These are phyloP conservation scores for Trachelipus rathkii DNA, from an alignment of 1,140 invertebrate species.

Conservation along the genomic window DNA sequence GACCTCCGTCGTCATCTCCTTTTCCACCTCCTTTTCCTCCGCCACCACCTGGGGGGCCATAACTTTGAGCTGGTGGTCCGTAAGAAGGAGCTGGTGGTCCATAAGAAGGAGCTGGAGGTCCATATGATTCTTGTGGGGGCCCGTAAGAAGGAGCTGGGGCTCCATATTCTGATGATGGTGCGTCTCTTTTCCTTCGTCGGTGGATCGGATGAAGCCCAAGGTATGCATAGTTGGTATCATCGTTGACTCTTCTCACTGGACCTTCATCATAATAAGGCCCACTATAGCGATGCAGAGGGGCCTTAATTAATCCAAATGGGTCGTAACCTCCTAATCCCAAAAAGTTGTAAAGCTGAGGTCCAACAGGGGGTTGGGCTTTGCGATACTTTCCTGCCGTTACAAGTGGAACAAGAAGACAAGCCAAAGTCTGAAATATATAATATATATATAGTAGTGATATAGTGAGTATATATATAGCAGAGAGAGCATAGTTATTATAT, in stretches of 20 bases:
- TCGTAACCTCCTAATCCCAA: slow-evolving; percentile 26
- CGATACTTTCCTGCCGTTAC: neutral
- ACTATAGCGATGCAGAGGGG: slow-evolving; percentile 19
- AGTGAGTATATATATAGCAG: neutral
- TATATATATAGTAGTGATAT: neutral
- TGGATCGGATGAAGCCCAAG: neutral
- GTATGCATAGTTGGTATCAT: neutral
- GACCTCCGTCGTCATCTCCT: slow-evolving; percentile 17
- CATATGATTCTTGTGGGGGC: slow-evolving; percentile 20
- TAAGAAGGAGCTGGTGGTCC: neutral
- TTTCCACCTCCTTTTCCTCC: slow-evolving; percentile 24
- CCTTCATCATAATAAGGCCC: slow-evolving; percentile 21
- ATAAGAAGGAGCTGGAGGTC: slow-evolving; percentile 9
- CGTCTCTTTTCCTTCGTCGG: slow-evolving; percentile 4
- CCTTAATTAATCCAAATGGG: slow-evolving; percentile 20
- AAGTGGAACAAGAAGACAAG: neutral
- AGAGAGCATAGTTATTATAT: neutral
- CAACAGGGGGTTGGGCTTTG: slow-evolving; percentile 13
- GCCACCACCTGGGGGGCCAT: slow-evolving; percentile 10
- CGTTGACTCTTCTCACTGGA: slow-evolving; percentile 14
- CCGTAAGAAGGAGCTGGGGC: slow-evolving; percentile 17
- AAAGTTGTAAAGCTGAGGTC: slow-evolving; percentile 26
- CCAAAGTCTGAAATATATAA: neutral
- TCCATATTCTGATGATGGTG: neutral
- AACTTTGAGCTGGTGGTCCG: neutral